Evolutionary conservation across 2,797 vertebrate genomes (phyloP), one percentile per base, ranked within the genome.

Genomic region (Myiotriccus ornatus): DNA sequence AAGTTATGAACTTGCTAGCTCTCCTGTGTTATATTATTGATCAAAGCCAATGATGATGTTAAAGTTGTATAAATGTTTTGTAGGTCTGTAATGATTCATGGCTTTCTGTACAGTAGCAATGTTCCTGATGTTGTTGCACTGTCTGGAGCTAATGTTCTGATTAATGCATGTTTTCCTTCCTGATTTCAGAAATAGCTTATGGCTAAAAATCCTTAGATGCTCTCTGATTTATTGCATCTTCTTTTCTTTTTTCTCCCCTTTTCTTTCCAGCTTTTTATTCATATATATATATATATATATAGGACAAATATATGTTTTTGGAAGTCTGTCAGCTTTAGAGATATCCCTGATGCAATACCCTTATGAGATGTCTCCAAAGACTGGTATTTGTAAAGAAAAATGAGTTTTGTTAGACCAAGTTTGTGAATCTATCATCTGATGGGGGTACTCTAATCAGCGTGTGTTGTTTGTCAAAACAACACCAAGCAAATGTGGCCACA

Each of bases 71-170:
- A 80, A 82, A 68, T 53, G 14, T 60, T 93, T 80, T 65, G 49
- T 74, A 44, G 56, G 39, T 37, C 56, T 75, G 13, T 59, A 84
- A 87, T 88, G 83, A 91, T 87, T 87, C 90, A 91, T 62, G 71
- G 32, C 68, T 95, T 90, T 76, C 68, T 39, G 15, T 43, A 43
- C 49, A 50, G 60, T 41, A 68, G 81, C 75, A 74, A 9, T 41
- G 75, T 46, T 92, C 68, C 37, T 92, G 70, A 74, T 64, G 49
- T 63, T 95, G 69, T 71, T 87, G 53, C 11, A 19, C 28, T 87
- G 68, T 92, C 90, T 93, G 76, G 64, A 93, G 59, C 90, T 95
- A 92, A 93, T 92, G 78, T 85, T 90, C 92, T 97, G 94, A 93
- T 92, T 94, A 95, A 95, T 90, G 70, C 60, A 43, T 10, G 17